Evolutionary conservation across 2,797 vertebrate species (phyloP).

Genomic region (Falco peregrinus): DNA sequence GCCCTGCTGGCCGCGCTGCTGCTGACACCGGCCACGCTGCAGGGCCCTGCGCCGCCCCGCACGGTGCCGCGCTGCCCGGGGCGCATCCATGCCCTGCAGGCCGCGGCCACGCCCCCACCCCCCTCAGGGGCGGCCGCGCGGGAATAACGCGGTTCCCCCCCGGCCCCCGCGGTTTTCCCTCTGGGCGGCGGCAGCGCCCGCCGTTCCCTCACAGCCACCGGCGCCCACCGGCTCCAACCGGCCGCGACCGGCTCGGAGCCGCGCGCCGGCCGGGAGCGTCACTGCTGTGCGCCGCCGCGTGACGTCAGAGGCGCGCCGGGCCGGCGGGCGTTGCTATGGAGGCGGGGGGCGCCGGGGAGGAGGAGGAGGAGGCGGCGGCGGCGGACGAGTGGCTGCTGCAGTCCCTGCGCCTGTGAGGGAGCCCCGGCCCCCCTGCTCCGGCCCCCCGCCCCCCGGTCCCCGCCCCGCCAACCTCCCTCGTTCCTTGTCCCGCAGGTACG

Average conservation of each 20-base stretch:
- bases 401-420: conserved; percentile 27
- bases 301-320: background rate
- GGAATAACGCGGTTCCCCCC: fast-evolving
- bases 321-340: background rate
- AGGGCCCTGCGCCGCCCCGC: too few species aligned
- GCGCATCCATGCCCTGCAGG: too few species aligned
- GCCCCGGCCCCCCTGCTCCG: too few species aligned
- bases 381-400: background rate
- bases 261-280: fast-evolving
- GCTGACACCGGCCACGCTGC: too few species aligned
- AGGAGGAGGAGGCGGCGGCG: too few species aligned
- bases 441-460: too few species aligned
- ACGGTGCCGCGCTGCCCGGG: too few species aligned
- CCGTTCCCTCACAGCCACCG: background rate
- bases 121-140: too few species aligned
- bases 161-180: fast-evolving
- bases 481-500: conserved; percentile 72
- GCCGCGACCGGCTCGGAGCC: background rate
- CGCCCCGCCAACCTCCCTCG: background rate
- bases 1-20: too few species aligned
- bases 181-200: fast-evolving
- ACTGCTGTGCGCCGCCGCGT: fast-evolving
- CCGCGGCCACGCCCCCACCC: too few species aligned
- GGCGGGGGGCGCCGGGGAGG: background rate
- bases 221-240: background rate